Evolutionary conservation across 1,140 invertebrate genomes (phyloP).

Genomic region (Ephestia elutella): DNA sequence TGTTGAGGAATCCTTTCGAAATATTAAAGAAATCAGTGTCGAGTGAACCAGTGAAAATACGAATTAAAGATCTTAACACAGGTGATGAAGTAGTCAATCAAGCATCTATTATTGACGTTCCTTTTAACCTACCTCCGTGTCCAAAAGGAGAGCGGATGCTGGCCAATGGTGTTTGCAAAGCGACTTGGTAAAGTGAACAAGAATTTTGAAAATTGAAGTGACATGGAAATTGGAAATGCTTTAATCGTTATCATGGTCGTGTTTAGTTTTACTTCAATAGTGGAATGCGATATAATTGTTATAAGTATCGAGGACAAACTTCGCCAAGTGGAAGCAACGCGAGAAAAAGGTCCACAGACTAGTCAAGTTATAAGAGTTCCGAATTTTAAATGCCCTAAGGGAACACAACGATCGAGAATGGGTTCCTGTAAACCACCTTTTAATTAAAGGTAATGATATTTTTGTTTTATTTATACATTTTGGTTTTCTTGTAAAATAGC

Average conservation of each 20-base stretch:
- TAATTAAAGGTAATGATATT: neutral
- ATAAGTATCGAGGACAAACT: slow-evolving; percentile 2
- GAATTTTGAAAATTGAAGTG: neutral
- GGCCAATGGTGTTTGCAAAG: slow-evolving; percentile 1
- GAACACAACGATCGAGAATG: neutral
- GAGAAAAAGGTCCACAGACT: neutral
- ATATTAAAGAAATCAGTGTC: neutral
- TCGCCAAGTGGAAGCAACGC: neutral
- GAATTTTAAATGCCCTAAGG: neutral
- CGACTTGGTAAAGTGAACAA: neutral
- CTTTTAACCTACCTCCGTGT: neutral
- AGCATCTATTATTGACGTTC: neutral
- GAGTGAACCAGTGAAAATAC: neutral
- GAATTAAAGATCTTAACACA: neutral
- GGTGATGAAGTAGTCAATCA: neutral
- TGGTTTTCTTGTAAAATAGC: too few relatives aligned
- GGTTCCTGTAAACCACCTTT: neutral
- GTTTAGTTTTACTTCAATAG: slow-evolving; percentile 28
- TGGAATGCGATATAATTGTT: neutral
- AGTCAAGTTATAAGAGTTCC: slow-evolving; percentile 9
- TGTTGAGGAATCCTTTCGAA: neutral
- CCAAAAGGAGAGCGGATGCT: neutral
- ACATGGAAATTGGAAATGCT: slow-evolving; percentile 32
- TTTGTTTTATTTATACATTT: too few relatives aligned
- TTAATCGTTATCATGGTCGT: slow-evolving; percentile 45